Base-by-base conservation (phyloP, 1,140 invertebrate genomes). In the Oppia nitens region DNA sequence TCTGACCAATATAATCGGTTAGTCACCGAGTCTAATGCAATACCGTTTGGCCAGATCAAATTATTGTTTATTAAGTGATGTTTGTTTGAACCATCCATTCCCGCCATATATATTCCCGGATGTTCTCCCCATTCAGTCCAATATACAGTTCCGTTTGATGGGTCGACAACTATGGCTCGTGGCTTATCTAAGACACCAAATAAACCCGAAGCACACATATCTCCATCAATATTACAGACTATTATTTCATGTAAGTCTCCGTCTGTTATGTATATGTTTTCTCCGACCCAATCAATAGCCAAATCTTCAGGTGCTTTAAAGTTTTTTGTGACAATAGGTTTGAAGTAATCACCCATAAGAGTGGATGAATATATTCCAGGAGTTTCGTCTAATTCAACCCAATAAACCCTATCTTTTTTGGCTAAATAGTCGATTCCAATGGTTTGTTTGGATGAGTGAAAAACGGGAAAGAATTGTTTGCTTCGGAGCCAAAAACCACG, bases 51-150 rank as follows among this genome's bases (percentile, higher is more conserved):
- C 81, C 81, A 83, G 2, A 75, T 75, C 62, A 73, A 72, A 20
- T 68, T 67, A 20, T 68, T 65, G 28, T 65, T 65, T n/a, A 57
- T n/a, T 28, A 68, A 14, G 17, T 40, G 6, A 57, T 77, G 80
- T 1, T 83, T 75, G 62, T 87, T 76, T 1, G 67, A 77, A 0
- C 92, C 92, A 70, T 96, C 89, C 60, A 94, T 76, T 66, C 84
- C 83, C 0, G 89, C 83, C 50, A 87, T 70, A 40, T 85, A 87
- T 20, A 96, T 83, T 0, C 82, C 64, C 26, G 74, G 73, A 40
- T 6, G 6, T 58, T 71, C 66, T 12, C 75, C 77, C 90, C 91
- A 95, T 70, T 96, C 91, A 0, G 88, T 91, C 87, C 89, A 91
- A 67, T 87, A 93, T 66, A 94, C 74, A 64, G 82, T 86, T 17